These are phyloP conservation scores for Tokudaia muenninki DNA, from an alignment of 2,797 vertebrate species.

Conservation along the genomic window DNA sequence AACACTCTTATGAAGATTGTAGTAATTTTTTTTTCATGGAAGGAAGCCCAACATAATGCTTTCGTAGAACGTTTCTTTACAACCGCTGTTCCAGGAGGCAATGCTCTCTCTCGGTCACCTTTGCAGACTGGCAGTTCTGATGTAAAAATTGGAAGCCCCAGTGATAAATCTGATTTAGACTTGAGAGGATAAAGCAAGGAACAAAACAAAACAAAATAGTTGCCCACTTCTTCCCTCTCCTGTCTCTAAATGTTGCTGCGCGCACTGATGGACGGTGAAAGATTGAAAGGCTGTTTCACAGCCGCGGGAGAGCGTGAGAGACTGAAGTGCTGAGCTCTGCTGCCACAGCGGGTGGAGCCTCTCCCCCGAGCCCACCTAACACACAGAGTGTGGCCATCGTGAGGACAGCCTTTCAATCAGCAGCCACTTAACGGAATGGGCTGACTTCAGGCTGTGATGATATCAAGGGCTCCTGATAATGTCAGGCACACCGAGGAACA, in stretches of 20 bases:
- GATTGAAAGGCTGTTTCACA: not conserved
- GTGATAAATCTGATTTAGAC: constrained; percentile 27
- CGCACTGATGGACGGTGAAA: not conserved
- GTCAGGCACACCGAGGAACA: not conserved
- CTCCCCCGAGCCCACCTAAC: not conserved
- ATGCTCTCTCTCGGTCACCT: not conserved
- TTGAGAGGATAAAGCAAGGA: constrained; percentile 5
- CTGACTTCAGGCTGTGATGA: not conserved
- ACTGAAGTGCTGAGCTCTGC: not conserved
- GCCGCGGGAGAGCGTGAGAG: not conserved
- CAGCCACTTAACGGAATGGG: not conserved
- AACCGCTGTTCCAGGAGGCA: not conserved
- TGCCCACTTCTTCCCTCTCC: not conserved
- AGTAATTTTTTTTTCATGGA: constrained; percentile 8
- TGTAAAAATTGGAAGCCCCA: not conserved
- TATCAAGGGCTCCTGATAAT: not conserved
- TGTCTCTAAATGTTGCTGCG: constrained; percentile 1
- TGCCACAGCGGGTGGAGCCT: not conserved
- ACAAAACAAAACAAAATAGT: not conserved
- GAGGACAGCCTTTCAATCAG: not conserved
- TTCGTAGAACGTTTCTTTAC: constrained; percentile 2
- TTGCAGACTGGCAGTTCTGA: constrained; percentile 45
- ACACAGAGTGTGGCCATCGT: not conserved
- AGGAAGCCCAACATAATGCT: constrained; percentile 31
- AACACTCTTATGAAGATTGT: not conserved